These are phyloP conservation scores for Chrysolina haemoptera DNA, from an alignment of 2,888 invertebrate species.

Conservation along the genomic window DNA sequence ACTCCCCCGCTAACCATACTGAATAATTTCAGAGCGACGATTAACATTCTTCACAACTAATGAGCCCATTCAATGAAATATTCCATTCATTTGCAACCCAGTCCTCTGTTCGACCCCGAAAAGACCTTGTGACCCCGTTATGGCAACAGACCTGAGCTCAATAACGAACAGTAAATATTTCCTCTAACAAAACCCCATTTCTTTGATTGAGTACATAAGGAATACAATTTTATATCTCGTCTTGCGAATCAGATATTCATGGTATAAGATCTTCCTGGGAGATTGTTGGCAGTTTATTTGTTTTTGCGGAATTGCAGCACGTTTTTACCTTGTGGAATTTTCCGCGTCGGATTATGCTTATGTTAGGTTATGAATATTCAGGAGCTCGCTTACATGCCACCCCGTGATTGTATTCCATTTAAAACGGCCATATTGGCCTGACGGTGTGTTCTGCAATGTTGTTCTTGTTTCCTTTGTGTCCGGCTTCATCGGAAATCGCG, in stretches of 20 bases:
- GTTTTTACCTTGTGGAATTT: constrained; percentile 13
- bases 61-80: background rate
- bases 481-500: background rate
- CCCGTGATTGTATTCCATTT: background rate
- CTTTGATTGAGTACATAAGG: constrained; percentile 17
- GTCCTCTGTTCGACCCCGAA: too few relatives aligned
- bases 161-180: constrained; percentile 19
- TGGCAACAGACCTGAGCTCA: constrained; percentile 2
- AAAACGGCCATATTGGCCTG: constrained; percentile 10
- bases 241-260: constrained; percentile 17
- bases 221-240: constrained; percentile 17
- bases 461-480: background rate
- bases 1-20: background rate
- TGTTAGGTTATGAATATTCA: constrained; percentile 13
- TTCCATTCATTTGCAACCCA: background rate
- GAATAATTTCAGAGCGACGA: background rate
- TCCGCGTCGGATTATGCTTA: background rate
- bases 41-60: background rate
- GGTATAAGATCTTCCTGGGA: constrained; percentile 10
- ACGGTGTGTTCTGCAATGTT: background rate
- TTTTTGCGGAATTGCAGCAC: background rate
- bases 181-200: constrained; percentile 9
- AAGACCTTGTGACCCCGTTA: background rate
- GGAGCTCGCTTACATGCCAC: background rate
- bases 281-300: constrained; percentile 11